Evolutionary conservation across 64 coral and sea anemone genomes (phyloP).

Genomic region (Dendronephthya gigantea): DNA sequence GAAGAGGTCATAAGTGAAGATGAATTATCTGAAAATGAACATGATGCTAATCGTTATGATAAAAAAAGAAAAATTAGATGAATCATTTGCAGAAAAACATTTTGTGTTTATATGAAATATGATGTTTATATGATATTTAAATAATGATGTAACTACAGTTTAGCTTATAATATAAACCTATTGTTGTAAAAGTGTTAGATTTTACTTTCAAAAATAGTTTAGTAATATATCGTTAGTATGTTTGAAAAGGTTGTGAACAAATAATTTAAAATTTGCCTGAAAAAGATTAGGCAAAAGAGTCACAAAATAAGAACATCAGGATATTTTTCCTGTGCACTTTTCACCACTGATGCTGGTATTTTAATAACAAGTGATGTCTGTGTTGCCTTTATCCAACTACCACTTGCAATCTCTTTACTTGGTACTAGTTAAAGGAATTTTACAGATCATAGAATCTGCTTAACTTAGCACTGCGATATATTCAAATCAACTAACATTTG

Average conservation of each 20-base stretch:
- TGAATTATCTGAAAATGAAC: background rate
- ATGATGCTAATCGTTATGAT: background rate
- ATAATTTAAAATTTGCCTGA: too few species aligned
- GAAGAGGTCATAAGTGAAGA: background rate
- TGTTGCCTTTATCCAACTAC: slow-evolving; percentile 14
- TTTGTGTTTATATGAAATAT: too few species aligned
- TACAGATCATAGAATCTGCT: too few species aligned
- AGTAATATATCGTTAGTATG: too few species aligned
- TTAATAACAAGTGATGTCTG: background rate
- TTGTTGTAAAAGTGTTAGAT: background rate
- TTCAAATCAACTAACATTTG: too few species aligned
- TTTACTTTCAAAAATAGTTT: background rate
- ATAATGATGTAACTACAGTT: too few species aligned
- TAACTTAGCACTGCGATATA: too few species aligned
- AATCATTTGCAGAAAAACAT: background rate
- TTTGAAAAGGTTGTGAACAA: background rate
- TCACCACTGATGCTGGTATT: background rate
- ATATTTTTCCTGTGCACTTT: background rate
- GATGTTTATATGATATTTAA: too few species aligned
- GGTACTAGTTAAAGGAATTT: background rate
- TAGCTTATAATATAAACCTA: too few species aligned
- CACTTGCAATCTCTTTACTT: background rate
- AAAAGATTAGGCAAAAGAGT: background rate
- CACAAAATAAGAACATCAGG: background rate
- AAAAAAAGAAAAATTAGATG: background rate